Evolutionary conservation across 2,888 invertebrate species (phyloP), one percentile per base, ranked within the genome.

Genomic region (Amphiduros pacificus): DNA sequence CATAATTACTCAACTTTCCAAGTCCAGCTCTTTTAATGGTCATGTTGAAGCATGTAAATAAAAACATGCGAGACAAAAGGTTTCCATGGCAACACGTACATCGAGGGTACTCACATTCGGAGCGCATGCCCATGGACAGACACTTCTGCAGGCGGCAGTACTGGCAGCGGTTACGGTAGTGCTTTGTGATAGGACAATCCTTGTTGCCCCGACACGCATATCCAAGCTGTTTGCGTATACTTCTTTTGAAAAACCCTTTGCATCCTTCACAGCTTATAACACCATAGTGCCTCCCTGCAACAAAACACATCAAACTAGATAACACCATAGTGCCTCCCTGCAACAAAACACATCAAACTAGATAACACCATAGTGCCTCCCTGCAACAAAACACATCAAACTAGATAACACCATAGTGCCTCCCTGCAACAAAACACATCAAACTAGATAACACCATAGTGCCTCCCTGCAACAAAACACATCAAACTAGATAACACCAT

Each of bases 81-180:
- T n/a, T n/a, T n/a, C n/a, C n/a, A n/a, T n/a, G n/a, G n/a, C n/a
- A n/a, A n/a, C n/a, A n/a, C n/a, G n/a, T n/a, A 28, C 6, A 3
- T 28, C 2, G 0, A 41, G 26, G 5, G 11, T 50, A 78, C 84
- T 91, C 90, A 97, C 97, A 96, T 89, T 98, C 98, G 86, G 95
- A 95, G 84, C 97, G 87, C 98, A 98, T 98, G 77, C 98, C 98
- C 87, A 94, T 95, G 44, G 92, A 90, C 61, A 98, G 88, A 82
- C 98, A 98, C 86, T 98, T 98, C 85, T 97, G 95, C 69, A 99
- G 88, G 55, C 98, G 89, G 83, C 98, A 98, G 86, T 95, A 97
- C 86, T 98, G 98, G 85, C 98, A 98, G 62, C 98, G 88, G 86
- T 98, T 98, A 66, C 98, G 88, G 82, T 98, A 97, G 80, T 98